A percentile compares a stretch with the other conserved stretches of the same genome.
phyloP scores from a whole-genome alignment of 1,140 invertebrate genomes.

The Drosophila pectinifera region DNA sequence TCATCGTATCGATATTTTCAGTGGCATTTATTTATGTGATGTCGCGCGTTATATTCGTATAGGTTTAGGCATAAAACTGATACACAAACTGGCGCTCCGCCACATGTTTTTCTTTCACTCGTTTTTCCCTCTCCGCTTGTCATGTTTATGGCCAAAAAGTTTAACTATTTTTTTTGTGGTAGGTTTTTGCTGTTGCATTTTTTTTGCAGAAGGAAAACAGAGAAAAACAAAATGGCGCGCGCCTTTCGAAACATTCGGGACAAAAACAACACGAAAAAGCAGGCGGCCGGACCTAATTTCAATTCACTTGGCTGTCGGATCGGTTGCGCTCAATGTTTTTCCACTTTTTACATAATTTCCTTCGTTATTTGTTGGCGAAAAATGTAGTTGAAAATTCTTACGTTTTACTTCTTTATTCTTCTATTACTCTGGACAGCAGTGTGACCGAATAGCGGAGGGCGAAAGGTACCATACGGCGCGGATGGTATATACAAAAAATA shows the following conservation, averaged over 20 bases:
- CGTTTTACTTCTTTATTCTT: slow-evolving; percentile 76
- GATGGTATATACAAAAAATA: neutral
- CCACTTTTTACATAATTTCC: slow-evolving; percentile 39
- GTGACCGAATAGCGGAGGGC: neutral
- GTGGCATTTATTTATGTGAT: slow-evolving; percentile 74
- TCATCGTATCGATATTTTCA: slow-evolving; percentile 82
- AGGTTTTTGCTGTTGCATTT: slow-evolving; percentile 42
- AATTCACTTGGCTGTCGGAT: slow-evolving; percentile 3
- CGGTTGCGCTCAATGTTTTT: slow-evolving; percentile 5
- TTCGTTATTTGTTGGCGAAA: slow-evolving; percentile 48
- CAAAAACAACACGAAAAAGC: slow-evolving; percentile 50
- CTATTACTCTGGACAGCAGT: slow-evolving; percentile 19
- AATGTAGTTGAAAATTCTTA: slow-evolving; percentile 68
- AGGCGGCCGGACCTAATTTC: neutral
- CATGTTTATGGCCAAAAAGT: slow-evolving; percentile 12
- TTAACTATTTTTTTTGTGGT: slow-evolving; percentile 42
- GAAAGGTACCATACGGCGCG: neutral
- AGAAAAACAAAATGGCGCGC: slow-evolving; percentile 78
- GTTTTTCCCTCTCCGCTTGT: slow-evolving; percentile 5
- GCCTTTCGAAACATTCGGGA: slow-evolving; percentile 51
- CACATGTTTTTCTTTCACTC: slow-evolving; percentile 52
- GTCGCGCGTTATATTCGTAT: slow-evolving; percentile 59
- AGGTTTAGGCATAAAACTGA: slow-evolving; percentile 28
- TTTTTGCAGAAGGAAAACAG: slow-evolving; percentile 68
- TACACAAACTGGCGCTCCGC: slow-evolving; percentile 28